Base-by-base conservation (phyloP, 2,113 vertebrate genomes). In the Colistium nudipinnis region DNA sequence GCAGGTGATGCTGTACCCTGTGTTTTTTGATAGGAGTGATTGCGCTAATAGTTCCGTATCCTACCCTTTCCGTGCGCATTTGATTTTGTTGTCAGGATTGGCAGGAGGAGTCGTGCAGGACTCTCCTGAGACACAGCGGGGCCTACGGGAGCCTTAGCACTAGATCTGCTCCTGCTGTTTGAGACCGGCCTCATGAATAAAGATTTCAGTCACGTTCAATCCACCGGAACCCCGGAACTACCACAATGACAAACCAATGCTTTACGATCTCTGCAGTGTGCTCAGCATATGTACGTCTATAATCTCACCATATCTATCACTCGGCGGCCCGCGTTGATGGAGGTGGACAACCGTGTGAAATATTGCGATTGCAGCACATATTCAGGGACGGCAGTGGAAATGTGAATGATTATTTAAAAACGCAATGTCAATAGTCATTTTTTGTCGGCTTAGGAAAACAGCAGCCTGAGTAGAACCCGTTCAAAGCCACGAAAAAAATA, bases 131-230 rank as follows among this genome's bases (percentile, higher is more conserved):
- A 88, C 70, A 16, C 48, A 4, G 45, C 27, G 33, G n/a, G 70
- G 78, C 83, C 86, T 83, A 38, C 76, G 81, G 85, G 87, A 89
- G 87, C 85, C 88, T 85, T 81, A 75, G 84, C 80, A 20, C 63
- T 85, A n/a, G n/a, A 80, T 87, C 88, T 82, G 85, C 87, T 86
- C 85, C 88, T 72, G 87, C 87, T 85, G 88, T 82, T 87, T 75
- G 73, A 87, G 82, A 86, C 39, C 67, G 10, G 75, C 81, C 87
- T 90, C 80, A 90, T 91, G 88, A 90, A 91, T 91, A 89, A 90
- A 90, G 81, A 91, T 88, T 80, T 88, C 78, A 85, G 88, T 88
- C 90, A 91, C 88, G 88, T 91, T 88, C 77, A 30, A 83, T 79
- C 76, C 85, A 79, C 84, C 79, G 74, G 75, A 84, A 85, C 83